A percentile compares a stretch with the other conserved stretches of the same genome.
Conservation (phyloP, 1,140 invertebrate genomes). For the Caerostris darwini region DNA sequence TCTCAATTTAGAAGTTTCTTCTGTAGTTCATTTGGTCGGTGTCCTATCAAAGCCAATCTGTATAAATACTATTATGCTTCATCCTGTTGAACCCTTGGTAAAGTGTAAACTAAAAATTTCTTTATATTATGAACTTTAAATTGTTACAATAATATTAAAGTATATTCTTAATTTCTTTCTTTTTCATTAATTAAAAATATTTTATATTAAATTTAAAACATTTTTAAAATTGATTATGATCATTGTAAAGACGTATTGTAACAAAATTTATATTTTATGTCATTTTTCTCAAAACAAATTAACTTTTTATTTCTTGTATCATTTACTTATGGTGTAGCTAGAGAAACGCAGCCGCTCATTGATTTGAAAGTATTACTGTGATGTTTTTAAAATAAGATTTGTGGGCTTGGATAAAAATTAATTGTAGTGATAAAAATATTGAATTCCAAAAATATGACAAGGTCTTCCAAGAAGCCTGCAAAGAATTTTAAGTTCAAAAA, state of each 20-base stretch:
- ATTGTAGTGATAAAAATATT: no score
- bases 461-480: neutral
- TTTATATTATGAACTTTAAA: neutral
- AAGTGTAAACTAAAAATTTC: neutral
- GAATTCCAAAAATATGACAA: no score
- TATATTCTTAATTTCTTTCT: no score
- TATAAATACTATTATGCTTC: constrained; percentile 58
- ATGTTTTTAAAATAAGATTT: no score
- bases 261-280: no score
- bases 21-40: constrained; percentile 6
- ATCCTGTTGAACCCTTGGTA: constrained; percentile 60
- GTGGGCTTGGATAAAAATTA: no score
- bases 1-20: constrained; percentile 58
- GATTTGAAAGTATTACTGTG: neutral
- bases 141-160: no score
- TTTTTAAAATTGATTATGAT: neutral
- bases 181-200: neutral
- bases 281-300: no score
- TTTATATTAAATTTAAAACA: neutral
- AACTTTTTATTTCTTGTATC: no score
- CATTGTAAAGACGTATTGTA: no score
- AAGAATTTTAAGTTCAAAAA: neutral
- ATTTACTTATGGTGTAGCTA: no score
- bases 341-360: neutral
- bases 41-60: neutral